These are phyloP conservation scores for Antheraea assamensis DNA, from an alignment of 2,888 invertebrate species.

Conservation along the genomic window DNA sequence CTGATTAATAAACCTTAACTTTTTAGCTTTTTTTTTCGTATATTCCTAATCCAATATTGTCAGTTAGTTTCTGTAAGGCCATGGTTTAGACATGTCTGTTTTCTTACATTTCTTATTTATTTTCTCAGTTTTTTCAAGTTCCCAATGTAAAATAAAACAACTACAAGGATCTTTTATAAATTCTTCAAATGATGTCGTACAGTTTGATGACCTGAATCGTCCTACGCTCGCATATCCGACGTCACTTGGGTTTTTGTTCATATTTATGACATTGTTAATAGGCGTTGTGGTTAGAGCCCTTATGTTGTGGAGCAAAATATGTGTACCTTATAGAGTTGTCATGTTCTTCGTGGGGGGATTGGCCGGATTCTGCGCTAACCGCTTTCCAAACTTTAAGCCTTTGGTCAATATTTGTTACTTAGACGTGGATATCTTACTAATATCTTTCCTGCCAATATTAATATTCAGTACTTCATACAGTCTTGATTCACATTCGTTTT, in stretches of 20 bases:
- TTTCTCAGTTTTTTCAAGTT: constrained; percentile 23
- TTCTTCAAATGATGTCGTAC: constrained; percentile 21
- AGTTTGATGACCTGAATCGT: constrained; percentile 43
- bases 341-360: constrained; percentile 69
- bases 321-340: constrained; percentile 64
- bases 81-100: constrained; percentile 35
- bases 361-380: constrained; percentile 60
- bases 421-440: constrained; percentile 58
- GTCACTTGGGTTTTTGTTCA: constrained; percentile 56
- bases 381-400: constrained; percentile 58
- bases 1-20: background rate
- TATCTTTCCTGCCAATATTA: constrained; percentile 60
- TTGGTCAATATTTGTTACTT: constrained; percentile 61
- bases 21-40: background rate
- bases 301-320: constrained; percentile 60
- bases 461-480: constrained; percentile 69
- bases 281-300: constrained; percentile 62
- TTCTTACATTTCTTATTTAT: constrained; percentile 26
- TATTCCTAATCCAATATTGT: background rate
- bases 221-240: constrained; percentile 59
- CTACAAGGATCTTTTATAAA: constrained; percentile 19
- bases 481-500: constrained; percentile 69
- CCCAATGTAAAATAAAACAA: constrained; percentile 20
- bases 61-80: constrained; percentile 38
- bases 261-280: constrained; percentile 57